These are phyloP conservation scores for Dichetophora obliterata DNA, from an alignment of 2,888 invertebrate genomes.

Conservation along the genomic window DNA sequence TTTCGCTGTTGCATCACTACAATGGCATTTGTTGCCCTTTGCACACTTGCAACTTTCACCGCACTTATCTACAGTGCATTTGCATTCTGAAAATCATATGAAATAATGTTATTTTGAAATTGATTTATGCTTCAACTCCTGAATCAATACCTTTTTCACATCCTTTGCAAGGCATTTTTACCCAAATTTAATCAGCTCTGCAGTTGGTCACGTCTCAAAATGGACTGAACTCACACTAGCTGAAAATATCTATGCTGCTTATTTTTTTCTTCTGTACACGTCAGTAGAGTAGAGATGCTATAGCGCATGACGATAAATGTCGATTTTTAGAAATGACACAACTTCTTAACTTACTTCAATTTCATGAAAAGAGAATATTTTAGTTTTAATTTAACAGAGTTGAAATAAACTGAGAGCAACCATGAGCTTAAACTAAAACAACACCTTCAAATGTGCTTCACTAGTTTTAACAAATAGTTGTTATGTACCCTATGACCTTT, in stretches of 20 bases:
- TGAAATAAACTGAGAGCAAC: no score
- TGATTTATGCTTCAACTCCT: not conserved
- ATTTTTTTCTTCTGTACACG: not conserved
- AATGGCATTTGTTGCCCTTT: slow-evolving; percentile 44
- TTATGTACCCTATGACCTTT: no score
- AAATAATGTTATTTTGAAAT: slow-evolving; percentile 1
- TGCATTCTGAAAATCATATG: slow-evolving; percentile 44
- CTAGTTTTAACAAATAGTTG: no score
- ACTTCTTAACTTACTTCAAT: no score
- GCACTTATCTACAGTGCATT: slow-evolving; percentile 50
- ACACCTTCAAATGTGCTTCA: no score
- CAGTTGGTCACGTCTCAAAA: no score
- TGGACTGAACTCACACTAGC: not conserved
- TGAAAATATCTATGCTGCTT: not conserved
- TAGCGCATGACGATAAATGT: slow-evolving; percentile 39
- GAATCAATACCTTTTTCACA: slow-evolving; percentile 44
- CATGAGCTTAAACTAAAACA: no score
- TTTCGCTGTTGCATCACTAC: slow-evolving; percentile 7
- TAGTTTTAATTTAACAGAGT: no score
- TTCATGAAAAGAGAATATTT: no score
- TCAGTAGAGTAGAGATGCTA: not conserved
- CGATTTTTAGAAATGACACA: not conserved
- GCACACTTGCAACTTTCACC: slow-evolving; percentile 49
- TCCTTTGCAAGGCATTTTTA: slow-evolving; percentile 46
- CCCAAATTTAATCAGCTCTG: not conserved